These are phyloP conservation scores for Mesaphorura yosii DNA, from an alignment of 1,140 invertebrate species.

Conservation along the genomic window DNA sequence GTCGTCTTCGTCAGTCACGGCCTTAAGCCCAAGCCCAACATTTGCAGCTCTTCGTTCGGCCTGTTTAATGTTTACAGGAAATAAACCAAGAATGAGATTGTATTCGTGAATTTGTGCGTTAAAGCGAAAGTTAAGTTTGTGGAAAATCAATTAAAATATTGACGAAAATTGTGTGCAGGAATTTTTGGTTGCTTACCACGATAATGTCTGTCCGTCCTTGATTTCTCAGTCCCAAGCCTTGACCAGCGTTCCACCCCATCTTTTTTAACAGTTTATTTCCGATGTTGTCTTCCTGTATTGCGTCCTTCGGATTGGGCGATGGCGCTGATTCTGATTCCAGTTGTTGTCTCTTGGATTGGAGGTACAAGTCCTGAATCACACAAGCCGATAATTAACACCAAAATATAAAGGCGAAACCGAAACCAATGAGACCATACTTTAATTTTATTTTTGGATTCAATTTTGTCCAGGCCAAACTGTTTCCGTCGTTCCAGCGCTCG, in stretches of 20 bases:
- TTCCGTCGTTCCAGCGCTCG: slow-evolving; percentile 86
- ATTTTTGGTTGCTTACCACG: slow-evolving; percentile 56
- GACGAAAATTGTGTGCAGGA: no score
- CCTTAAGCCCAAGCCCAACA: slow-evolving; percentile 61
- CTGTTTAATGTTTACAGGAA: slow-evolving; percentile 33
- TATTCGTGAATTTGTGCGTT: no score
- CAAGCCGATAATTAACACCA: no score
- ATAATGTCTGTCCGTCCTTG: slow-evolving; percentile 90
- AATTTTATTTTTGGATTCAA: slow-evolving; percentile 57
- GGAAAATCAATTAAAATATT: no score
- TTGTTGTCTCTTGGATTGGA: slow-evolving; percentile 45
- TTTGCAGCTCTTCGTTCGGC: slow-evolving; percentile 52
- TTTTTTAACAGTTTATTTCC: slow-evolving; percentile 89
- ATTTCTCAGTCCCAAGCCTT: slow-evolving; percentile 81
- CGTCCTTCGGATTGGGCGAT: no score
- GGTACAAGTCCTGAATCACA: slow-evolving; percentile 53
- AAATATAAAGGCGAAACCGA: no score
- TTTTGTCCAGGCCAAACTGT: slow-evolving; percentile 78
- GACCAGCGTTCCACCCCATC: slow-evolving; percentile 96
- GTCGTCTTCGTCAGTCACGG: slow-evolving; percentile 56
- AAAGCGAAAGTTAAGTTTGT: no score
- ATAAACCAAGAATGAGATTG: not conserved
- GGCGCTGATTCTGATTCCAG: no score
- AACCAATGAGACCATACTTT: no score
- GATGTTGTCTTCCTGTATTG: slow-evolving; percentile 76